Base-by-base conservation (phyloP, 2,888 invertebrate genomes). In the Cantharis rufa region DNA sequence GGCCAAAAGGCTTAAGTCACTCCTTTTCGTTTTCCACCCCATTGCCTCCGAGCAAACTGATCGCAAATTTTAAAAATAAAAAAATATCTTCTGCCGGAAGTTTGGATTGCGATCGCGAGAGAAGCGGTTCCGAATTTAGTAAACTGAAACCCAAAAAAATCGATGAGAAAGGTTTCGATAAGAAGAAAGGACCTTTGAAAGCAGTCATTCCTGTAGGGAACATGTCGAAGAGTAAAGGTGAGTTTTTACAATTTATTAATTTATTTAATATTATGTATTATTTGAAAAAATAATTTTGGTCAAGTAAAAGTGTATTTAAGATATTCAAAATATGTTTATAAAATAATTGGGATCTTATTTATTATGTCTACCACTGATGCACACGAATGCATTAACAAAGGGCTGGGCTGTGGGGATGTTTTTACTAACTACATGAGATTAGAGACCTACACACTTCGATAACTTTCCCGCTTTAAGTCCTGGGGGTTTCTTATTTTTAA, bases 121-220 rank as follows among this genome's bases (percentile, higher is more conserved):
- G 7, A 10, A 27, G 18, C 11, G 24, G 62, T 15, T 63, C 24
- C 1, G 69, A 63, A 24, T 72, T 24, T 13, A 68, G 13, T 16
- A 82, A 81, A 71, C 72, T 81, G 27, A 81, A 81, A 69, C 80
- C 81, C 1, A 81, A 80, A 66, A 80, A 76, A 63, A 18, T 72
- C 10, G 78, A 77, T 9, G 72, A 72, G 4, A 80, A 77, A 63
- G 32, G 62, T 9, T 62, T 15, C 15, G 62, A 64, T 15, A 62
- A 62, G 15, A 78, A 78, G 21, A 80, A 77, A 27, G 82, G 82
- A 32, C 82, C 82, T 15, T 70, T 82, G n/a, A 82, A 81, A 76
- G 82, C 82, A 11, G 71, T 81, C 13, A 78, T 82, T 63, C 82
- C 82, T 18, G 69, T 82, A 15, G 80, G 79, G 66, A 74, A 76